Base-by-base conservation (phyloP, 2,888 invertebrate genomes). In the Dolomedes plantarius region DNA sequence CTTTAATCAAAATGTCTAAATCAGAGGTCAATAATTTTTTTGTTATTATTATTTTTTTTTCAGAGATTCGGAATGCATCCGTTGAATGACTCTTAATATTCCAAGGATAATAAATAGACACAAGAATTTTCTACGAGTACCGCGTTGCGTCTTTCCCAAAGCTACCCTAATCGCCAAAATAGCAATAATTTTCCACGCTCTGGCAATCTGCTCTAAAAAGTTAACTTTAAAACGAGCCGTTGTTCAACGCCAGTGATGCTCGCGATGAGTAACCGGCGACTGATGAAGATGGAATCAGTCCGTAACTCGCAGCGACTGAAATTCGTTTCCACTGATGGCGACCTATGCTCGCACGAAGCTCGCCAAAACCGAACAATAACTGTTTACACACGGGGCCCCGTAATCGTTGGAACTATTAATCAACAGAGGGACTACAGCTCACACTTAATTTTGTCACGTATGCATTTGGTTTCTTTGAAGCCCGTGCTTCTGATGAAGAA, bases 371-470 rank as follows among this genome's bases (percentile, higher is more conserved):
- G 64, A 71, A 71, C 78, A 77, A 77, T 77, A 77, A 77, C 69
- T 31, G 64, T 77, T 77, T 77, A 77, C 77, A 68, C 77, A 36
- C 7, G 36, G 31, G 23, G 50, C n/a, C 46, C n/a, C 9, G 19
- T 64, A 82, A 82, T 82, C 69, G 75, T 56, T 69, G 11, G 39
- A 13, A 75, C 82, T 69, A 76, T 82, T 82, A 82, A 82, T 82
- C 82, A 82, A 11, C 39, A 31, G 46, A 23, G 64, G 46, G 65
- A 56, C 69, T 16, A 19, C 31, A n/a, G 13, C 75, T 39, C 32
- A 27, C 41, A 27, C 41, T 64, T 29, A 39, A 65, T 73, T 80
- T 56, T 67, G 65, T 67, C 80, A 73, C 73, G 67, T 67, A 73
- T 67, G 36, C 72, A 50, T 73, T 73, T 72, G 50, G 41, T 65